Evolutionary conservation across 1,140 invertebrate genomes (phyloP), one percentile per base, ranked within the genome.

Genomic region (Cherax destructor): DNA sequence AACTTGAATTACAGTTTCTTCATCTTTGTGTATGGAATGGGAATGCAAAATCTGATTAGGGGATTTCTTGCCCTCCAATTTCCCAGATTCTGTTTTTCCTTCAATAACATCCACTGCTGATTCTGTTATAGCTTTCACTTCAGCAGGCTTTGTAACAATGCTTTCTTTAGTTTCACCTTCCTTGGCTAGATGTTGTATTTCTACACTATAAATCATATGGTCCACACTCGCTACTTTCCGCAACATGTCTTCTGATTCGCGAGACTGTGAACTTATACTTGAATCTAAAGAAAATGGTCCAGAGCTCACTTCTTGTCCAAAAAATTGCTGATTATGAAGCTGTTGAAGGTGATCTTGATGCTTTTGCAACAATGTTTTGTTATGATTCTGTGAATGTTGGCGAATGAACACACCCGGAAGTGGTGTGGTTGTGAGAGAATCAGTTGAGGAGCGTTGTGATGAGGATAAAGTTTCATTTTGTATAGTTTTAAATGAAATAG

Each of bases 321-420:
- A 47, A 16, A 30, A 41, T 18, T 50, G 61, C 16, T 69, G 52
- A 11, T 78, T n/a, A 65, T 72, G 77, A 1, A 78, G 41, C 52
- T 81, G 52, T 30, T 72, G 78, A 50, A 69, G 59, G 30, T 88
- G 87, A n/a, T 81, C 79, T 13, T 80, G 87, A 56, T 74, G 56
- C 16, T 72, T 81, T 6, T 30, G 41, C 47, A 56, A 72, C 3
- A 49, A 47, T 21, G 69, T 49, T 65, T 83, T 88, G 13, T 83
- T 61, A 49, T 81, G 78, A 72, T 49, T 85, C 59, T 79, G 81
- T 50, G 86, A 88, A 16, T 92, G 72, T 1, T 87, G 89, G 41
- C 92, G 81, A 56, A 93, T 93, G 81, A 92, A 93, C n/a, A 93
- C 89, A 3, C 92, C 92, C 11, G 92, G 92, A 56, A 93, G 74